phyloP scores from a whole-genome alignment of 2,888 invertebrate genomes.

The Sisyra terminalis region DNA sequence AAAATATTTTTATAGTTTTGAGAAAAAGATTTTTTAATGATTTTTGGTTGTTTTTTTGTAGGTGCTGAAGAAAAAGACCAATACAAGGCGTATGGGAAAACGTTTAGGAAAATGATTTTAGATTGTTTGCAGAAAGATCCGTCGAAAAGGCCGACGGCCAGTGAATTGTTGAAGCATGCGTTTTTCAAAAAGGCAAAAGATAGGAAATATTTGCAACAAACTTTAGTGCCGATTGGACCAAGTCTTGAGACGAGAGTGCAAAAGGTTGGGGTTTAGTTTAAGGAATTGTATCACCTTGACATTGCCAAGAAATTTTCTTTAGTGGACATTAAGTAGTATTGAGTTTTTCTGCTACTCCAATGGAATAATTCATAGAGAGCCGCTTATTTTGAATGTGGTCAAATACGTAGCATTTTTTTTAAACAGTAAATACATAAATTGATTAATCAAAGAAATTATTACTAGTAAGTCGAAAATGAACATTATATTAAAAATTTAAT shows the following conservation, averaged over 20 bases:
- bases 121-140: conserved; percentile 96
- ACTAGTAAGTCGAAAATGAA: no score
- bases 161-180: conserved; percentile 88
- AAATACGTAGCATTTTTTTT: no score
- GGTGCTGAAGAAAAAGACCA: conserved; percentile 93
- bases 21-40: neutral
- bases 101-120: conserved; percentile 89
- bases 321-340: no score
- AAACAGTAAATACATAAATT: no score
- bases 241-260: conserved; percentile 81
- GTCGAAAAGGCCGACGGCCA: conserved; percentile 84
- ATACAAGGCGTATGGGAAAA: conserved; percentile 94
- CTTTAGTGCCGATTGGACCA: conserved; percentile 70
- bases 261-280: conserved; percentile 40
- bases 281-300: neutral
- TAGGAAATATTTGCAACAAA: conserved; percentile 72
- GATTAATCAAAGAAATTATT: no score
- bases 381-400: no score
- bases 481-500: no score
- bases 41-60: conserved; percentile 8
- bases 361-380: no score
- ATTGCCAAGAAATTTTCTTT: no score
- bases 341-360: no score
- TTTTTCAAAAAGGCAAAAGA: conserved; percentile 98
- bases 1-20: neutral